Base-by-base conservation (phyloP, 1,140 invertebrate genomes). In the Orius insidiosus region DNA sequence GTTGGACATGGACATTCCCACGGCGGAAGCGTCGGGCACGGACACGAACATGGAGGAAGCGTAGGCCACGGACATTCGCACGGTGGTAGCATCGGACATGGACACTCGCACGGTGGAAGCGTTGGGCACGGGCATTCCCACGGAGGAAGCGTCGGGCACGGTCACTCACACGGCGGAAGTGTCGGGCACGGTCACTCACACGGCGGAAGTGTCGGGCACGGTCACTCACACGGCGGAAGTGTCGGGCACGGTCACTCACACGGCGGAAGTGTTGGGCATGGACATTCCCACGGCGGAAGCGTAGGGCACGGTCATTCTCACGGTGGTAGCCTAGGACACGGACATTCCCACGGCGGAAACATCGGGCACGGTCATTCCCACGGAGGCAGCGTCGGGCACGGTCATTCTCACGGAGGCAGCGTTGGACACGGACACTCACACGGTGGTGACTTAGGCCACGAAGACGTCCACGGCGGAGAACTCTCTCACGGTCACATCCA, bases 281-380 rank as follows among this genome's bases (percentile, higher is more conserved):
- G 47, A 5, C 47, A 48, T 13, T 16, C 39, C 18, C 47, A 48
- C 30, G 47, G 40, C 11, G 47, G 47, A 18, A 43, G 18, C 10
- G 30, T 48, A 3, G 47, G 47, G 36, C 47, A 48, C 24, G 47
- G 47, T 34, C 47, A 48, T 16, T 35, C 39, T 14, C 47, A 48
- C 16, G 47, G 47, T 3, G 47, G 47, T 3, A 43, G 39, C 18
- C 24, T 48, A 31, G 47, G 47, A 43, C 47, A 48, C 35, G 47
- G 47, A n/a, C 47, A 48, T 19, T 33, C 47, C 18, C 47, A 48
- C 19, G 47, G 47, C 6, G 47, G 47, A 43, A 43, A 30, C 15
- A 11, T 48, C 34, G 47, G 47, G 34, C 47, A 48, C 43, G 47
- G 47, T 5, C 47, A 48, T 11, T 48, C 47, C n/a, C 47, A 48